phyloP scores from a whole-genome alignment of 2,797 vertebrate species.

The Meda fulgida region DNA sequence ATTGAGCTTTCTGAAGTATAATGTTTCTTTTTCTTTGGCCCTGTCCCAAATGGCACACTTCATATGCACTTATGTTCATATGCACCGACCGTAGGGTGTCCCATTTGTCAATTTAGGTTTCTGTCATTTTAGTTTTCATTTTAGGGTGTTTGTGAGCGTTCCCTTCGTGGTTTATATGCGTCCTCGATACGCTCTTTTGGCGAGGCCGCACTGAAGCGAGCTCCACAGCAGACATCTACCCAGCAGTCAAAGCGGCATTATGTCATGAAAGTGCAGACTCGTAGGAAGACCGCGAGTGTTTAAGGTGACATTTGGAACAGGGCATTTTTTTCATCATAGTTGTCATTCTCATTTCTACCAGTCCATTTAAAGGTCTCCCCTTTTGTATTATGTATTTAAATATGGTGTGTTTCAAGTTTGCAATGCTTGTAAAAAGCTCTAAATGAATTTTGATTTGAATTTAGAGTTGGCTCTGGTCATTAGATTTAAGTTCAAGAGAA shows the following conservation, averaged over 20 bases:
- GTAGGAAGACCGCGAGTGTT: not conserved
- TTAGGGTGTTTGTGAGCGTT: not conserved
- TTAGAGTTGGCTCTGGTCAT: not conserved
- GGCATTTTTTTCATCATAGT: not conserved
- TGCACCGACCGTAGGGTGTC: not conserved
- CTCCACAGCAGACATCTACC: not conserved
- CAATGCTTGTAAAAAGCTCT: not conserved
- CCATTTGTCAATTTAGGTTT: not conserved
- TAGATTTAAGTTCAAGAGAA: not conserved
- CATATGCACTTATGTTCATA: not conserved
- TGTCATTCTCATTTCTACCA: not conserved
- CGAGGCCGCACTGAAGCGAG: not conserved
- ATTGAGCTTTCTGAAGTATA: not conserved
- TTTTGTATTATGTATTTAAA: not conserved
- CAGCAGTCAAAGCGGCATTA: not conserved
- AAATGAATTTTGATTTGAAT: not conserved
- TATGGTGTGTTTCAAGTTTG: not conserved
- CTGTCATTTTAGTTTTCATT: not conserved
- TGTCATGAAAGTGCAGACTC: not conserved
- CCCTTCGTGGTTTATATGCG: not conserved
- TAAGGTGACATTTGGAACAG: not conserved
- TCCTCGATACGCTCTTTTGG: not conserved
- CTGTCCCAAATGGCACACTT: not conserved
- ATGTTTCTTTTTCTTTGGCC: not conserved
- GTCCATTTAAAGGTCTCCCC: not conserved